Evolutionary conservation across 1,140 invertebrate species (phyloP).

Genomic region (Brachystomella parvula): DNA sequence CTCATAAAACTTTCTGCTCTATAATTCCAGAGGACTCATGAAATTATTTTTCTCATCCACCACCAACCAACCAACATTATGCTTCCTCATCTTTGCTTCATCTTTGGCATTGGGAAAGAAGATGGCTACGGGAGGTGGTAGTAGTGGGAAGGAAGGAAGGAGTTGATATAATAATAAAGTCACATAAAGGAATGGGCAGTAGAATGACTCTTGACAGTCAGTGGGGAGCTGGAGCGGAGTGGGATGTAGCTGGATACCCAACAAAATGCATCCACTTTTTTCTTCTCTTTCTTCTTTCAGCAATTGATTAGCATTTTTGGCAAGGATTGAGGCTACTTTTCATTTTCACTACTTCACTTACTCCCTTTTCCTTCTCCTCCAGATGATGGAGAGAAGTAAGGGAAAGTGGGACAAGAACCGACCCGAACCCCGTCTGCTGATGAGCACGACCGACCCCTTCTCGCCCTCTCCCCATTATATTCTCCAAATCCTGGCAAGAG

Average conservation of each 20-base stretch:
- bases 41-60: constrained; percentile 4
- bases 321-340: constrained; percentile 27
- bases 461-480: no score
- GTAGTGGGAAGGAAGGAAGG: background rate
- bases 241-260: background rate
- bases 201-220: constrained; percentile 18
- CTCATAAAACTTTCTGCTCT: constrained; percentile 12
- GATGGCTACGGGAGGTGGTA: no score
- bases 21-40: background rate
- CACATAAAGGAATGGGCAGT: constrained; percentile 15
- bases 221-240: constrained; percentile 15
- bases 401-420: background rate
- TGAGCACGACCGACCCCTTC: no score
- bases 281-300: no score
- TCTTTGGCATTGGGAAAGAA: no score
- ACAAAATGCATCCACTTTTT: constrained; percentile 30
- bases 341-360: constrained; percentile 15
- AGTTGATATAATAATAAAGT: constrained; percentile 11
- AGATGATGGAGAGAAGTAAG: constrained; percentile 2
- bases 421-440: no score
- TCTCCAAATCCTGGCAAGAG: no score
- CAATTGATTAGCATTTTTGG: constrained; percentile 38
- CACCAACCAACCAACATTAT: background rate
- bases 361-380: background rate
- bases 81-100: background rate